Percentiles rank a stretch among this genome's conserved stretches.
Evolutionary conservation across 53 echinoderm and acorn worm genomes (phyloP).

Genomic region (Holothuria leucospilota): DNA sequence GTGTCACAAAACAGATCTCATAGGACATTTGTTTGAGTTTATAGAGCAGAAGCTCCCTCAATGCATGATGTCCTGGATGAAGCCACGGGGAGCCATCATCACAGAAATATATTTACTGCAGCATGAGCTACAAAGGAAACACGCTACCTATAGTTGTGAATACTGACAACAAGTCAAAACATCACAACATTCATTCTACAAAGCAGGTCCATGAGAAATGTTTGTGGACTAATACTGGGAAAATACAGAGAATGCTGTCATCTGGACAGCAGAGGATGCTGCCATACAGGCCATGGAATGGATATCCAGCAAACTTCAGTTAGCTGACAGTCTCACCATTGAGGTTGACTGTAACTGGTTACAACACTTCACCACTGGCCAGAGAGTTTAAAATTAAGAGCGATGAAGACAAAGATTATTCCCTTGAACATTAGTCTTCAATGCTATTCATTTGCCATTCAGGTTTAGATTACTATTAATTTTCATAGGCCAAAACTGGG

Average conservation of each 20-base stretch:
- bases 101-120: conserved; percentile 38
- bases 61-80: conserved; percentile 56
- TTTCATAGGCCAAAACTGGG: no score
- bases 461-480: no score
- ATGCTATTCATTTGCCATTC: no score
- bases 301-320: conserved; percentile 33
- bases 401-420: no score
- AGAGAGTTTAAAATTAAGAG: neutral
- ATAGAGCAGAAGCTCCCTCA: conserved; percentile 49
- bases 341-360: conserved; percentile 30
- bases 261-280: no score
- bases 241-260: conserved; percentile 57
- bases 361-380: neutral
- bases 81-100: conserved; percentile 49
- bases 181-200: conserved; percentile 61
- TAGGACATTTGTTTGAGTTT: no score
- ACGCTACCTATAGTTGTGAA: neutral
- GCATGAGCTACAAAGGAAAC: conserved; percentile 9
- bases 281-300: conserved; percentile 49
- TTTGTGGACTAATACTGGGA: neutral
- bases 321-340: conserved; percentile 54
- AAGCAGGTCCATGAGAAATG: conserved; percentile 54
- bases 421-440: no score
- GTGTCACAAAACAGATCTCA: no score
- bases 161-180: conserved; percentile 59